Conservation (phyloP, 2,113 vertebrate genomes). For the Carlito syrichta region DNA sequence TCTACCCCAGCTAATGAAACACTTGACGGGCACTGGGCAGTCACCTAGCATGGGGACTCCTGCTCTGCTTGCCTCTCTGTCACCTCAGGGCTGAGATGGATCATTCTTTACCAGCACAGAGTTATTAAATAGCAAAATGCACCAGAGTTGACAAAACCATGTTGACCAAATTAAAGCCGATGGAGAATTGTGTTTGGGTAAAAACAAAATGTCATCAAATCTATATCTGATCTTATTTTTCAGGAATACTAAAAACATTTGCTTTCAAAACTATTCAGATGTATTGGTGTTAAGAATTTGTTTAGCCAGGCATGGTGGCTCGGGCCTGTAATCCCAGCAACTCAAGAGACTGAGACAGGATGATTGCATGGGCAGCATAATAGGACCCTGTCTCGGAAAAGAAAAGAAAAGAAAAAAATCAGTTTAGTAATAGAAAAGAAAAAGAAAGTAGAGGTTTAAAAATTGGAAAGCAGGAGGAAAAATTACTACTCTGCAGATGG, state of each 20-base stretch:
- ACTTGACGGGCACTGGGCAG: neutral
- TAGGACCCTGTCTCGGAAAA: too few species aligned
- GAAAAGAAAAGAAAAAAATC: too few species aligned
- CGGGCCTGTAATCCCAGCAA: neutral
- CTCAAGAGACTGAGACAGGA: neutral
- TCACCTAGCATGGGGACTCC: too few species aligned
- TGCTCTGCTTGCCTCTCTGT: neutral
- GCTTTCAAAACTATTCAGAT: neutral
- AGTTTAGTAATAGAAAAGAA: too few species aligned
- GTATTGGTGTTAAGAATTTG: neutral
- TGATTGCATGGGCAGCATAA: neutral
- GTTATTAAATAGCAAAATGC: neutral
- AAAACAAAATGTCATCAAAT: neutral
- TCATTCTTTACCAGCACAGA: neutral
- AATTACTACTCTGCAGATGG: too few species aligned
- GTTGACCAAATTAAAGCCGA: neutral
- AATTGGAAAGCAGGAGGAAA: too few species aligned
- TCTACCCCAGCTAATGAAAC: neutral
- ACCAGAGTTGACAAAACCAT: neutral
- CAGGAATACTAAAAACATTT: neutral
- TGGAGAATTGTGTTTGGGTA: neutral
- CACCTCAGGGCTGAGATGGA: neutral
- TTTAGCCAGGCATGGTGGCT: neutral
- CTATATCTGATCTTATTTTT: neutral
- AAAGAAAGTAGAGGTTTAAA: too few species aligned